Evolutionary conservation across 1,140 invertebrate species (phyloP).

Genomic region (Drosophila parvula): DNA sequence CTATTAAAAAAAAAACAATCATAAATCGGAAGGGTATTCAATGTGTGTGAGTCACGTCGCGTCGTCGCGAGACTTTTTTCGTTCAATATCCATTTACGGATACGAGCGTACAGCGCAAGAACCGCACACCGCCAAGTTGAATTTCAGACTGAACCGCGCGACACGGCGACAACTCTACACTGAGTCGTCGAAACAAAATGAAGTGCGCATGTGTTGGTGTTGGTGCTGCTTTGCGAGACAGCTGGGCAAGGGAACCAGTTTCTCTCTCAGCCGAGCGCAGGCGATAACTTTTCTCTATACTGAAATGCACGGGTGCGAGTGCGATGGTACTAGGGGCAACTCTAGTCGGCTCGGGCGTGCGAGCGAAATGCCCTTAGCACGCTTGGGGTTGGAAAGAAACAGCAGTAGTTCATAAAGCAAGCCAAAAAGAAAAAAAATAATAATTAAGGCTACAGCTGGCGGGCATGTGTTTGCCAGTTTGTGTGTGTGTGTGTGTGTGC

Average conservation of each 20-base stretch:
- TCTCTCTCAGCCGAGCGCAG: constrained; percentile 33
- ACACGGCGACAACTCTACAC: constrained; percentile 63
- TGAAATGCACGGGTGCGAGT: constrained; percentile 60
- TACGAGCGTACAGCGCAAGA: constrained; percentile 17
- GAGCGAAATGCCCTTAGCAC: constrained; percentile 42
- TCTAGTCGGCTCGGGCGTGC: constrained; percentile 8
- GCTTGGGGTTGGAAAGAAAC: constrained; percentile 75
- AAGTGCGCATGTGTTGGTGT: constrained; percentile 64
- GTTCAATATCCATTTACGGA: constrained; percentile 1
- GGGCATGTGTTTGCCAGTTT: constrained; percentile 48
- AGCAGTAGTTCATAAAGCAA: constrained; percentile 55
- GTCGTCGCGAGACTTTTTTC: constrained; percentile 40
- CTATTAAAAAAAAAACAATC: constrained; percentile 10
- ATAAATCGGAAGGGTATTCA: constrained; percentile 10
- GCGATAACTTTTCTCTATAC: constrained; percentile 74
- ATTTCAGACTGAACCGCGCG: constrained; percentile 57
- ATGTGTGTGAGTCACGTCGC: constrained; percentile 25
- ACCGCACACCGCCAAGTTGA: constrained; percentile 62
- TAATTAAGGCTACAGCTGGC: constrained; percentile 75
- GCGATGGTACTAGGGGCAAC: constrained; percentile 51
- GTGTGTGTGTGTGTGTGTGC: constrained; percentile 62
- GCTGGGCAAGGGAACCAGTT: constrained; percentile 62
- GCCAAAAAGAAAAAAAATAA: constrained; percentile 35
- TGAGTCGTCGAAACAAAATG: constrained; percentile 63
- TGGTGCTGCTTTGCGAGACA: constrained; percentile 18